phyloP scores from a whole-genome alignment of 2,888 invertebrate species.

The Exephanes ischioxanthus region DNA sequence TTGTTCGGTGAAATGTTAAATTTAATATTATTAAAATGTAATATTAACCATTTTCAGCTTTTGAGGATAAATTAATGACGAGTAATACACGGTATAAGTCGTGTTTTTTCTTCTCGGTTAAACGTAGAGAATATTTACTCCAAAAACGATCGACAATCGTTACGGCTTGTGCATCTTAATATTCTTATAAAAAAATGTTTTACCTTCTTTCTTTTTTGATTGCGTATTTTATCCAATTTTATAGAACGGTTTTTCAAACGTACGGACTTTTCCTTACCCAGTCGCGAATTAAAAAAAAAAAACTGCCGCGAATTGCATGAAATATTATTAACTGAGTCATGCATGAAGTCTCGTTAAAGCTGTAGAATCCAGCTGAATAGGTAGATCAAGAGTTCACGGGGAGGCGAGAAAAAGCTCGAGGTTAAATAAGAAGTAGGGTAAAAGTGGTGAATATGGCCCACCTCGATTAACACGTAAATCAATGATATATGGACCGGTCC shows the following conservation, averaged over 20 bases:
- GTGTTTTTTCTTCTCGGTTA: too few relatives aligned
- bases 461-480: too few relatives aligned
- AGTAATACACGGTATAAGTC: too few relatives aligned
- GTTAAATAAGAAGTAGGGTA: background rate
- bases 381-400: constrained; percentile 16
- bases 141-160: too few relatives aligned
- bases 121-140: too few relatives aligned
- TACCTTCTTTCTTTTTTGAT: too few relatives aligned
- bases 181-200: too few relatives aligned
- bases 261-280: background rate
- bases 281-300: background rate
- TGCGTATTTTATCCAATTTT: too few relatives aligned
- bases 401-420: constrained; percentile 2
- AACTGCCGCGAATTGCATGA: background rate
- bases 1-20: background rate
- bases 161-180: too few relatives aligned
- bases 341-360: background rate
- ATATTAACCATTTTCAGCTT: background rate
- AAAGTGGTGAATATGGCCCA: too few relatives aligned
- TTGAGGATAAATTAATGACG: background rate
- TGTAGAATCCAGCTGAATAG: constrained; percentile 5
- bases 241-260: background rate
- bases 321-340: background rate
- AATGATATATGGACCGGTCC: too few relatives aligned
- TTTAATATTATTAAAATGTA: too few relatives aligned